phyloP scores from a whole-genome alignment of 2,888 invertebrate genomes.

The Dione vanillae region DNA sequence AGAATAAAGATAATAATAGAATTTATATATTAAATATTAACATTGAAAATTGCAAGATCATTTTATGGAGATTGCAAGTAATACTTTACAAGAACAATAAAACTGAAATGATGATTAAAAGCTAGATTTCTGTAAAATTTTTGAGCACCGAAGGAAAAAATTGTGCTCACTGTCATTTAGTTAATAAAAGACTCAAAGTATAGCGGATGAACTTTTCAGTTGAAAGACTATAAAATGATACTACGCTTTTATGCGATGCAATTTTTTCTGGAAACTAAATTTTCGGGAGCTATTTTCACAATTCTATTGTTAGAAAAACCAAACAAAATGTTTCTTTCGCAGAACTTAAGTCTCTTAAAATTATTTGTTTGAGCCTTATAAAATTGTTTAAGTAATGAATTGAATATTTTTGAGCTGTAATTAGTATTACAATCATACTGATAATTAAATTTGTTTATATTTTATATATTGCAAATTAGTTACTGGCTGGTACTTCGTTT shows the following conservation, averaged over 20 bases:
- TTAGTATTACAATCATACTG: background rate
- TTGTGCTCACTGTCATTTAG: conserved; percentile 31
- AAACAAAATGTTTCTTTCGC: background rate
- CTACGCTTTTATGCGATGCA: conserved; percentile 19
- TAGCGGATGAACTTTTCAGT: conserved; percentile 27
- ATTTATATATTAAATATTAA: background rate
- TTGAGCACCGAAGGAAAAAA: conserved; percentile 27
- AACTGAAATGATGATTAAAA: conserved; percentile 22
- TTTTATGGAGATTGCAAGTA: conserved; percentile 1
- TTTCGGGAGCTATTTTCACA: background rate
- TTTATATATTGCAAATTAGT: background rate
- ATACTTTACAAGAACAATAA: conserved; percentile 8
- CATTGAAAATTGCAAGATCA: background rate
- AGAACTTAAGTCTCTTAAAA: background rate
- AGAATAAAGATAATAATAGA: too few relatives aligned
- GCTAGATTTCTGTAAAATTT: conserved; percentile 21
- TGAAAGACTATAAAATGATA: conserved; percentile 24
- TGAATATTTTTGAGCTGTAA: too few relatives aligned
- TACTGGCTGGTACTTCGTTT: too few relatives aligned
- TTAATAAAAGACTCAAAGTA: conserved; percentile 35
- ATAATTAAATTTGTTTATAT: background rate
- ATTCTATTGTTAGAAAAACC: background rate
- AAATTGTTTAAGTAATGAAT: background rate
- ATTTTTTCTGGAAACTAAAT: conserved; percentile 1
- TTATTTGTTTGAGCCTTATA: too few relatives aligned